phyloP scores from a whole-genome alignment of 2,888 invertebrate genomes.

The Diloba caeruleocephala region DNA sequence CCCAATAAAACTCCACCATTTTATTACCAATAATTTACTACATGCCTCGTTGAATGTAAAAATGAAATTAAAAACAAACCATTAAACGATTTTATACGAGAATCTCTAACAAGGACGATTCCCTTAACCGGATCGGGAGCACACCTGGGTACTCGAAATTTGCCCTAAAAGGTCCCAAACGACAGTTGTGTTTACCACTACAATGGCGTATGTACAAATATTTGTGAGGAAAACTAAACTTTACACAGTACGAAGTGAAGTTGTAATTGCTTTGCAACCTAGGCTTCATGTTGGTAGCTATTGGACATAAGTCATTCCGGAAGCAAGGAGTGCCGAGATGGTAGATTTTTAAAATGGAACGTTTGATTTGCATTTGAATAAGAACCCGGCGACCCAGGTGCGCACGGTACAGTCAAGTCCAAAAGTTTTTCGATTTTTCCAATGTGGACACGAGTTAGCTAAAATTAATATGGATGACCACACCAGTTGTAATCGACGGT shows the following conservation, averaged over 20 bases:
- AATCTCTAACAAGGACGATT: slow-evolving; percentile 88
- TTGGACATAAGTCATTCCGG: slow-evolving; percentile 87
- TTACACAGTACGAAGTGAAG: slow-evolving; percentile 40
- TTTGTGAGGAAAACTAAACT: slow-evolving; percentile 49
- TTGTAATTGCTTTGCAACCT: slow-evolving; percentile 55
- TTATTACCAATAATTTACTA: slow-evolving; percentile 84
- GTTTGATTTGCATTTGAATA: slow-evolving; percentile 90
- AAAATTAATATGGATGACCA: slow-evolving; percentile 80
- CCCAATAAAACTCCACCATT: slow-evolving; percentile 75
- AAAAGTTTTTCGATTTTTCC: slow-evolving; percentile 75
- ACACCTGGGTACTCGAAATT: slow-evolving; percentile 89
- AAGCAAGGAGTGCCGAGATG: slow-evolving; percentile 86
- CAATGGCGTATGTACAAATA: slow-evolving; percentile 61
- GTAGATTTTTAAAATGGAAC: slow-evolving; percentile 89
- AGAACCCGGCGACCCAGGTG: slow-evolving; percentile 88
- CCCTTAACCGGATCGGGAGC: slow-evolving; percentile 89
- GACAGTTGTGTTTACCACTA: slow-evolving; percentile 62
- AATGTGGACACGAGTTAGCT: slow-evolving; percentile 54
- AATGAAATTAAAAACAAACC: slow-evolving; percentile 89
- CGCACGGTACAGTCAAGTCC: slow-evolving; percentile 79
- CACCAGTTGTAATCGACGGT: slow-evolving; percentile 74
- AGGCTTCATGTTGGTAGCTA: slow-evolving; percentile 68
- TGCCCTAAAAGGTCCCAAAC: slow-evolving; percentile 87
- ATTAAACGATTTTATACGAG: slow-evolving; percentile 88
- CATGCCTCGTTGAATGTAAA: slow-evolving; percentile 80